These are phyloP conservation scores for Leuciscus idus DNA, from an alignment of 2,113 vertebrate genomes.

Conservation along the genomic window DNA sequence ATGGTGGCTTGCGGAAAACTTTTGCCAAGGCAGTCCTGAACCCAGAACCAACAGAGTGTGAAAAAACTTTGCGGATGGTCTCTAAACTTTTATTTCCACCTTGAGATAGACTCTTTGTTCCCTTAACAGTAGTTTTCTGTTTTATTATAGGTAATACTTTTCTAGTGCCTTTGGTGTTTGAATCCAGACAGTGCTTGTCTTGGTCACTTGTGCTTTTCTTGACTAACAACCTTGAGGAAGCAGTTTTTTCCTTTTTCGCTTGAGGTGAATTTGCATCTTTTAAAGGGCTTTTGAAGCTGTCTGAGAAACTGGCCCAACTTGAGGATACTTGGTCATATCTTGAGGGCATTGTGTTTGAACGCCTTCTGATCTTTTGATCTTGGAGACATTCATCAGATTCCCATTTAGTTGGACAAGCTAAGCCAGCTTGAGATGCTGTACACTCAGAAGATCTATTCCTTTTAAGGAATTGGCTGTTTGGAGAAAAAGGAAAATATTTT, in stretches of 20 bases:
- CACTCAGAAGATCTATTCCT: slow-evolving; percentile 72
- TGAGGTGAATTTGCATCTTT: slow-evolving; percentile 50
- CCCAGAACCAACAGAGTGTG: slow-evolving; percentile 66
- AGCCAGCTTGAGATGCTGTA: slow-evolving; percentile 70
- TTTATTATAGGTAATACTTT: slow-evolving; percentile 50
- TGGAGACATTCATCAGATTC: slow-evolving; percentile 75
- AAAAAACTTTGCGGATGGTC: slow-evolving; percentile 63
- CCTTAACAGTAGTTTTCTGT: slow-evolving; percentile 49
- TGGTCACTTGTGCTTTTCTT: slow-evolving; percentile 47
- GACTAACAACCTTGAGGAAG: slow-evolving; percentile 63
- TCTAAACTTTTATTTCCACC: slow-evolving; percentile 58
- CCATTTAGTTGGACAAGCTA: slow-evolving; percentile 65
- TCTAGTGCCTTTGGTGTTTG: slow-evolving; percentile 30
- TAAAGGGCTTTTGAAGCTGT: slow-evolving; percentile 56
- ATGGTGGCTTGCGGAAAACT: slow-evolving; percentile 69
- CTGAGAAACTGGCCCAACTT: slow-evolving; percentile 56
- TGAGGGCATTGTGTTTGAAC: slow-evolving; percentile 65
- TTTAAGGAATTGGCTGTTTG: slow-evolving; percentile 78
- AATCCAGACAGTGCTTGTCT: slow-evolving; percentile 36
- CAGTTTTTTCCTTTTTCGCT: slow-evolving; percentile 65
- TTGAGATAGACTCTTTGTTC: slow-evolving; percentile 45
- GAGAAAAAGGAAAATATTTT: slow-evolving; percentile 19
- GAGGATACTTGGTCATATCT: slow-evolving; percentile 54
- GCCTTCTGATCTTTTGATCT: slow-evolving; percentile 68
- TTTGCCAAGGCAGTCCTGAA: slow-evolving; percentile 68